Base-by-base conservation (phyloP, 2,113 vertebrate genomes). In the Collichthys lucidus region DNA sequence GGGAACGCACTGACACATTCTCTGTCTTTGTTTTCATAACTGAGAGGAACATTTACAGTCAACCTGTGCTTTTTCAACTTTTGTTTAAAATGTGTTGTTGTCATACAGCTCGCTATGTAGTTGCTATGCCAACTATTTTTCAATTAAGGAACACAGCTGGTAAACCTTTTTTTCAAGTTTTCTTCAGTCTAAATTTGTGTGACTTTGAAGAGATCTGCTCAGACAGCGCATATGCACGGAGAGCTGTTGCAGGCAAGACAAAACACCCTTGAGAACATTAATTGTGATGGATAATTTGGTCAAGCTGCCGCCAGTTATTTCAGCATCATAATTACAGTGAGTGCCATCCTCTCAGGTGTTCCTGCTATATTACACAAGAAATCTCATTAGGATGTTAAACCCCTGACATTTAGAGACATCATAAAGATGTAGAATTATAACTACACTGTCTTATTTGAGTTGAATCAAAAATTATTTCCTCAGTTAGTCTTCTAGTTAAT, bases 331-430 rank as follows among this genome's bases (percentile, higher is more conserved):
- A 88, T 86, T 77, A 86, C 26, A 65, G 55, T 40, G 56, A 63
- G 42, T 49, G 35, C 44, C 55, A 22, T 83, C 71, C 74, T 83
- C 75, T 73, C 69, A 77, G 77, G 82, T 87, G 49, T 82, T 56
- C 52, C 60, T 52, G 31, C 69, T 69, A 11, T 40, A 65, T 72
- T 68, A 57, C 76, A 64, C n/a, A 57, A 55, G 40, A 65, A 87
- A 78, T 84, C 78, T 84, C 68, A 89, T 86, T 84, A 80, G 49
- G 77, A 56, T 56, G 68, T 71, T 73, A 85, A 90, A 80, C 59
- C 77, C 75, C 62, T 61, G 78, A 86, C 82, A 86, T 91, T 80
- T 83, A 56, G 35, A 84, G 44, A 55, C 31, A 31, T 47, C 42
- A 52, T 63, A 74, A 74, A 83, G 55, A 53, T 61, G 61, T 53